Evolutionary conservation across 1,140 invertebrate genomes (phyloP), one percentile per base, ranked within the genome.

Genomic region (Neodiprion lecontei): DNA sequence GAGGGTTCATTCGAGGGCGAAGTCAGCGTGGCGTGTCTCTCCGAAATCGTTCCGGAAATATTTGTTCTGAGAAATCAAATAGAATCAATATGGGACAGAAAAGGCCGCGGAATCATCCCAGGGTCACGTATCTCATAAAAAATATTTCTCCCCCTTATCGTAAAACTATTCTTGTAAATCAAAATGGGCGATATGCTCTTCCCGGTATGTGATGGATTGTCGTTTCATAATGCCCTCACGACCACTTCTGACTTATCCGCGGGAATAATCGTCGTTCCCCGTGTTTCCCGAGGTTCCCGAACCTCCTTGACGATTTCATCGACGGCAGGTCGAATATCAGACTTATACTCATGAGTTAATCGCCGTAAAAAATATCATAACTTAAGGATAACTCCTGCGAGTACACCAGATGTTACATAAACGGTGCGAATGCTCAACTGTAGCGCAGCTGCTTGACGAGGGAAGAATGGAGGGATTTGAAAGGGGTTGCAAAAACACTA

Each of bases 151-250:
- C 53, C 53, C 53, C 53, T n/a, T 61, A 61, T 11, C 11, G 53
- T n/a, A n/a, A 61, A 61, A 61, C 53, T 61, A 61, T 61, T 61
- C 53, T n/a, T 61, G 53, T 61, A 61, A 61, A 61, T 61, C 53
- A 61, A n/a, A 61, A 61, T n/a, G 53, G 53, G 53, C n/a, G 11
- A 12, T 61, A 61, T 61, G n/a, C 53, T 61, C 53, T 61, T 11
- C n/a, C 8, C 53, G 53, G n/a, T n/a, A 61, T 4, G 11, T 61
- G 53, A 61, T 61, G 53, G 53, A 61, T 61, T 61, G 11, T 61
- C 53, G n/a, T n/a, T 11, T 61, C 53, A n/a, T 61, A 61, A 61
- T 61, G 53, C 53, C 53, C 1, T 12, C 53, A 12, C 53, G n/a
- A 61, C 28, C 28, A 40, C 5, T 40, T 40, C 28, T 40, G 28